A percentile compares a stretch with the other conserved stretches of the same genome.
phyloP scores from a whole-genome alignment of 2,888 invertebrate species.

The Melipona bicolor region DNA sequence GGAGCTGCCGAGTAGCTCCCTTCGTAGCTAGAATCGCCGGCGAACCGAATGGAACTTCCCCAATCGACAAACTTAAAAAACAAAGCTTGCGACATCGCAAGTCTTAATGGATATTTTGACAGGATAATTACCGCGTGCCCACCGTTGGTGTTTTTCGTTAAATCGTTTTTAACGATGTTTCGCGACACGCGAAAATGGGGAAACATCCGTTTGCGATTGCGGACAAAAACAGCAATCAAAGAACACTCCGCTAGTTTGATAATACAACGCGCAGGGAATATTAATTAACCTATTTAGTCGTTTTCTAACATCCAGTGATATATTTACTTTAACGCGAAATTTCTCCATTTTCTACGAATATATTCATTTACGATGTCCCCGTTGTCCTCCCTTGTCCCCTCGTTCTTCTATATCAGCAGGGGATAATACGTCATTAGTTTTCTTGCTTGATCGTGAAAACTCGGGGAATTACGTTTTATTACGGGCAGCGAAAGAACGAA shows the following conservation, averaged over 20 bases:
- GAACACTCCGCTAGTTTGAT: neutral
- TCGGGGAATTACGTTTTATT: constrained; percentile 54
- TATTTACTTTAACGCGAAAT: neutral
- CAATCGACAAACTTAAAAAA: constrained; percentile 45
- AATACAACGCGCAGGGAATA: neutral
- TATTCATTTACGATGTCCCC: too few relatives aligned
- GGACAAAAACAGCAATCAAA: neutral
- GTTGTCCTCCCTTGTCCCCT: neutral
- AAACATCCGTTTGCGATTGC: neutral
- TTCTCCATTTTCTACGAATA: neutral
- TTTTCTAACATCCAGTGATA: neutral
- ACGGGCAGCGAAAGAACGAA: constrained; percentile 9
- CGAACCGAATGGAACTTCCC: constrained; percentile 55
- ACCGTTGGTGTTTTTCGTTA: neutral
- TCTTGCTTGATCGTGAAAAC: constrained; percentile 25
- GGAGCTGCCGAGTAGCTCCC: constrained; percentile 36
- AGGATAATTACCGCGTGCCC: constrained; percentile 48
- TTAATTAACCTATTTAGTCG: neutral
- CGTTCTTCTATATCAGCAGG: neutral
- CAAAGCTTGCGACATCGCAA: constrained; percentile 47
- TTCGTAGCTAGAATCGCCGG: constrained; percentile 13
- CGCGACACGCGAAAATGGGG: neutral
- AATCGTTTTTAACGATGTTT: constrained; percentile 14
- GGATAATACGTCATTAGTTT: constrained; percentile 13
- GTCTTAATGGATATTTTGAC: constrained; percentile 65